phyloP scores from a whole-genome alignment of 2,888 invertebrate genomes.

The Pyrochroa serraticornis region DNA sequence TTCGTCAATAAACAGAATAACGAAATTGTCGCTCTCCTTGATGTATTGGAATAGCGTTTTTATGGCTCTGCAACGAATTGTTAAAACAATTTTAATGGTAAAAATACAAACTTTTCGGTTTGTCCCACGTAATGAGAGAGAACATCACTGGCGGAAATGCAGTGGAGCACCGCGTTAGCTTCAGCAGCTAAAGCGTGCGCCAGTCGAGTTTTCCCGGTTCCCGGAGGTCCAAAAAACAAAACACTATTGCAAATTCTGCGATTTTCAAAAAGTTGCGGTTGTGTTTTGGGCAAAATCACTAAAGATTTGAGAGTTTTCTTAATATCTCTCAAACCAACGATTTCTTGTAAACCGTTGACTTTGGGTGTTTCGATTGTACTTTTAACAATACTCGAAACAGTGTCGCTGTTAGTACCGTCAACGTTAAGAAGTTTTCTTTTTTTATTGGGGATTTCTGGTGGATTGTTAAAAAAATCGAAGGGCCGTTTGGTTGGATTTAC shows the following conservation, averaged over 20 bases:
- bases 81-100: neutral
- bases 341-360: slow-evolving; percentile 55
- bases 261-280: slow-evolving; percentile 62
- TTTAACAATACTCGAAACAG: neutral
- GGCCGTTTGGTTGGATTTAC: neutral
- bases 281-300: slow-evolving; percentile 60
- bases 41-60: slow-evolving; percentile 48
- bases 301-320: slow-evolving; percentile 60
- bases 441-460: neutral
- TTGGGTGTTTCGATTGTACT: slow-evolving; percentile 42
- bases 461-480: too few species aligned
- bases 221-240: slow-evolving; percentile 62
- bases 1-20: slow-evolving; percentile 66
- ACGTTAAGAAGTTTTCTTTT: neutral
- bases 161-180: slow-evolving; percentile 60
- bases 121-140: slow-evolving; percentile 64
- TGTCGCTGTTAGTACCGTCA: neutral
- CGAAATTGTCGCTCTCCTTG: slow-evolving; percentile 45
- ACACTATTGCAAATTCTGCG: slow-evolving; percentile 59
- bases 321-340: slow-evolving; percentile 60
- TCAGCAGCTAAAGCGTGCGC: slow-evolving; percentile 59
- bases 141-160: slow-evolving; percentile 61
- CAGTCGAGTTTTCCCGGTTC: slow-evolving; percentile 59
- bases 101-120: slow-evolving; percentile 61
- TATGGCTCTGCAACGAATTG: slow-evolving; percentile 42